phyloP scores from a whole-genome alignment of 2,113 vertebrate species.

The Sander lucioperca region DNA sequence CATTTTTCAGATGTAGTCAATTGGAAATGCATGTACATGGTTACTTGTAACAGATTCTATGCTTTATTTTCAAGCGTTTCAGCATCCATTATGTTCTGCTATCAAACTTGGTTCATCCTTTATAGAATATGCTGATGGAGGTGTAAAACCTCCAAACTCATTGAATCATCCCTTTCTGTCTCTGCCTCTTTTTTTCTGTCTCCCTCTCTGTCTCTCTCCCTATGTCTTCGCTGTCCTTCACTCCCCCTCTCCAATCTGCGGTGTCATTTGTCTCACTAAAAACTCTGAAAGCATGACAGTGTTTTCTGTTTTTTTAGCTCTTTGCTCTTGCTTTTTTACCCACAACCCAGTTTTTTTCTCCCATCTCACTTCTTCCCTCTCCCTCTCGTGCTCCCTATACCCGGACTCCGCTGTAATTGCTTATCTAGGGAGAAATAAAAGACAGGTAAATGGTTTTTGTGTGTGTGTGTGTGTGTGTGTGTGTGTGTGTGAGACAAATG shows the following conservation, averaged over 20 bases:
- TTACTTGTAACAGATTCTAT: slow-evolving; percentile 6
- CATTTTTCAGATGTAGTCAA: slow-evolving; percentile 45
- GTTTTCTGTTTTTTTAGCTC: slow-evolving; percentile 1
- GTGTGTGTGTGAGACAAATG: slow-evolving; percentile 55
- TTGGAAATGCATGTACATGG: slow-evolving; percentile 30
- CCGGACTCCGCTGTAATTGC: slow-evolving; percentile 65
- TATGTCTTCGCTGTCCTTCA: slow-evolving; percentile 45
- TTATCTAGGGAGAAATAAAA: slow-evolving; percentile 77
- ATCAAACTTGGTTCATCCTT: slow-evolving; percentile 63
- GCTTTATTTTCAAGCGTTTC: slow-evolving; percentile 48
- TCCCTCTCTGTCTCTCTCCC: slow-evolving; percentile 18
- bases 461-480: slow-evolving; percentile 26
- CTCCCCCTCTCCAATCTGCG: slow-evolving; percentile 48
- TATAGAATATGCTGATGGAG: slow-evolving; percentile 72
- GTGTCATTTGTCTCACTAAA: slow-evolving; percentile 75
- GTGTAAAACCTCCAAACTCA: slow-evolving; percentile 56
- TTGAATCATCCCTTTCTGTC: slow-evolving; percentile 49
- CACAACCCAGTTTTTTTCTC: slow-evolving; percentile 8
- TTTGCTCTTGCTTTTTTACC: slow-evolving; percentile 34
- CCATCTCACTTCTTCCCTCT: slow-evolving; percentile 5
- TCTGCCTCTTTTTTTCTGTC: slow-evolving; percentile 24
- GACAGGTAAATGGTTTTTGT: slow-evolving; percentile 57
- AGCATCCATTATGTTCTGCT: slow-evolving; percentile 41
- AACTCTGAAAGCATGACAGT: slow-evolving; percentile 54
- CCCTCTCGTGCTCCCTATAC: slow-evolving; percentile 33